Evolutionary conservation across 1,140 invertebrate species (phyloP).

Genomic region (Atta cephalotes): DNA sequence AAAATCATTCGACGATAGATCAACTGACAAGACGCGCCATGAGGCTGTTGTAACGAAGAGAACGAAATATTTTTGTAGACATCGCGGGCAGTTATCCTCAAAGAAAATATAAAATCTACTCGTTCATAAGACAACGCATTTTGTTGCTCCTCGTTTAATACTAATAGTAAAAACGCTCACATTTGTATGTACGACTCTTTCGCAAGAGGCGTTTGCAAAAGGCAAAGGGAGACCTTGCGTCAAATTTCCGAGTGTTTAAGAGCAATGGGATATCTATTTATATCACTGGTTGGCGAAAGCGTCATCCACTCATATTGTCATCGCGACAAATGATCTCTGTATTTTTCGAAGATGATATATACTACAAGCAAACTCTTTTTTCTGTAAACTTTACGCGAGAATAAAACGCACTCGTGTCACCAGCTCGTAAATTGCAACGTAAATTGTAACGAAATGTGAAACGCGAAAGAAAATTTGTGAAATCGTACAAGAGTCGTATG

Average conservation of each 20-base stretch:
- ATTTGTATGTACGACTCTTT: not conserved
- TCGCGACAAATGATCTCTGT: constrained; percentile 27
- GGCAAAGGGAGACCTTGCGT: not conserved
- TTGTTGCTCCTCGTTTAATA: constrained; percentile 19
- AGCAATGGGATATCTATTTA: not conserved
- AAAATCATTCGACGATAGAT: not conserved
- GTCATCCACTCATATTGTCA: constrained; percentile 20
- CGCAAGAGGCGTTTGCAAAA: not conserved
- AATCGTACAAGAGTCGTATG: too few relatives aligned
- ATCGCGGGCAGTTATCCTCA: constrained; percentile 27
- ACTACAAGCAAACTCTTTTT: not conserved
- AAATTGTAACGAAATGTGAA: not conserved
- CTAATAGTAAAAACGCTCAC: constrained; percentile 43
- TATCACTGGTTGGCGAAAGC: constrained; percentile 14
- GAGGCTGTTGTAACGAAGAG: constrained; percentile 22
- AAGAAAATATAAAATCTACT: constrained; percentile 18
- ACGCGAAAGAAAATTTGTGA: constrained; percentile 1
- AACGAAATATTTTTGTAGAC: constrained; percentile 72
- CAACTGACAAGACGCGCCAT: not conserved
- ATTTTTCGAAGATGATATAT: constrained; percentile 9
- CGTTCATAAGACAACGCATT: constrained; percentile 22
- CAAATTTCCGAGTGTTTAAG: constrained; percentile 17
- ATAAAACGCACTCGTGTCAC: constrained; percentile 9
- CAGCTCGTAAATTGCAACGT: not conserved
- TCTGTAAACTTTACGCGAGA: constrained; percentile 16